Base-by-base conservation (phyloP, 2,888 invertebrate species). In the Epirrhoe tristata region DNA sequence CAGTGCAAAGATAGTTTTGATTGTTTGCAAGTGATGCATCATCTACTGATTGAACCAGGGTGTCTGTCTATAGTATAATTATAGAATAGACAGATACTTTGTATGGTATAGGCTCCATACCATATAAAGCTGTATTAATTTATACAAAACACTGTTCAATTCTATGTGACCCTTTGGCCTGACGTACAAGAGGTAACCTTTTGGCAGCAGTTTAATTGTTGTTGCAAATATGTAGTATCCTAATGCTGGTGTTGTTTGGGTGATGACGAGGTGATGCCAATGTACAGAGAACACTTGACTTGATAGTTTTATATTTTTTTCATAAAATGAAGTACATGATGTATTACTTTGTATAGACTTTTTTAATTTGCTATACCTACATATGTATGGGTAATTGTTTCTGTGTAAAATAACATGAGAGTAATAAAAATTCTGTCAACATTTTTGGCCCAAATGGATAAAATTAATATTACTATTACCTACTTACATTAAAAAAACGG, bases 311-410 rank as follows among this genome's bases (percentile, higher is more conserved):
- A 58, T 54, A 60, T 66, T 59, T 48, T 56, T 57, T 69, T 63
- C 57, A 10, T 63, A 54, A 63, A 51, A 59, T 60, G 63, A 60
- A 67, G 70, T 69, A 64, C 68, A 58, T 69, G 16, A 63, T 66
- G 66, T 64, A 68, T 67, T 69, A 70, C 69, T 73, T 71, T 67
- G 62, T 68, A 64, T 61, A 67, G 58, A 64, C 64, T 54, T 59
- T 60, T 61, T 56, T 58, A 51, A 51, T 65, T 68, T 69, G 58
- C 51, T 67, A 64, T 58, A 64, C 51, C 50, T 68, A n/a, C n/a
- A n/a, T n/a, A 64, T 52, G 46, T 64, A 64, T 64, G 43, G 53
- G 34, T 58, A 55, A 17, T 51, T 43, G 46, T 61, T 64, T 67
- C 56, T 64, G 17, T 57, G 36, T n/a, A 64, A 48, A 63, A 62